These are phyloP conservation scores for Hirundichthys speculiger DNA, from an alignment of 2,113 vertebrate species.

Conservation along the genomic window DNA sequence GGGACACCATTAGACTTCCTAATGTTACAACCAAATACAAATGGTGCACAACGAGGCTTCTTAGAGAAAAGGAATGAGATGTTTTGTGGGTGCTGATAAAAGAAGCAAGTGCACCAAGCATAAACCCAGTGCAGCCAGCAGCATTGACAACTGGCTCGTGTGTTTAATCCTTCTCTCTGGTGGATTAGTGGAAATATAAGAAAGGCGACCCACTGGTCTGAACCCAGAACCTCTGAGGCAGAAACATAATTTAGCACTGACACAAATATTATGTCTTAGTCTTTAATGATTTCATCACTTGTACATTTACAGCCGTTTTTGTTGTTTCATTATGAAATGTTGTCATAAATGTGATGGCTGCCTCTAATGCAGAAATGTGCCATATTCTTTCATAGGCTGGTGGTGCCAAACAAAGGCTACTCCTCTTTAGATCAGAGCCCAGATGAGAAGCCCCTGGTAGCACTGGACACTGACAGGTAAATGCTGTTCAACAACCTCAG, in stretches of 20 bases:
- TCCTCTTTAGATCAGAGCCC: constrained; percentile 98
- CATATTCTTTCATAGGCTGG: constrained; percentile 82
- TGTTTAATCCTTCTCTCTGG: constrained; percentile 59
- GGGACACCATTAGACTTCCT: constrained; percentile 21
- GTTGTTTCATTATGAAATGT: neutral
- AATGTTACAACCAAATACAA: constrained; percentile 21
- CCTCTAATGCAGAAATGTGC: neutral
- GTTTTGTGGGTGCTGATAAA: constrained; percentile 31
- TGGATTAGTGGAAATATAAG: constrained; percentile 68
- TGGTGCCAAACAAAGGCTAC: constrained; percentile 98
- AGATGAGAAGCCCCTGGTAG: constrained; percentile 96
- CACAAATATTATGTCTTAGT: neutral
- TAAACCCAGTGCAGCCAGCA: constrained; percentile 26
- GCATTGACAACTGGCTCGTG: constrained; percentile 55
- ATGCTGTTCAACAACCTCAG: neutral
- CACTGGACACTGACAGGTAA: constrained; percentile 98
- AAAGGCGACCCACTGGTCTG: constrained; percentile 46
- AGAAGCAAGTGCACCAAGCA: constrained; percentile 22
- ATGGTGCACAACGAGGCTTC: constrained; percentile 3
- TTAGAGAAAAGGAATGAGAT: constrained; percentile 3
- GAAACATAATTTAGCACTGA: constrained; percentile 55
- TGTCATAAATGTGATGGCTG: neutral
- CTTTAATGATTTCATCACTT: neutral
- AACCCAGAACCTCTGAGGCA: constrained; percentile 36
- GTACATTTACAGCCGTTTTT: neutral